Evolutionary conservation across 2,113 vertebrate genomes (phyloP), one percentile per base, ranked within the genome.

Genomic region (Butorides virescens): DNA sequence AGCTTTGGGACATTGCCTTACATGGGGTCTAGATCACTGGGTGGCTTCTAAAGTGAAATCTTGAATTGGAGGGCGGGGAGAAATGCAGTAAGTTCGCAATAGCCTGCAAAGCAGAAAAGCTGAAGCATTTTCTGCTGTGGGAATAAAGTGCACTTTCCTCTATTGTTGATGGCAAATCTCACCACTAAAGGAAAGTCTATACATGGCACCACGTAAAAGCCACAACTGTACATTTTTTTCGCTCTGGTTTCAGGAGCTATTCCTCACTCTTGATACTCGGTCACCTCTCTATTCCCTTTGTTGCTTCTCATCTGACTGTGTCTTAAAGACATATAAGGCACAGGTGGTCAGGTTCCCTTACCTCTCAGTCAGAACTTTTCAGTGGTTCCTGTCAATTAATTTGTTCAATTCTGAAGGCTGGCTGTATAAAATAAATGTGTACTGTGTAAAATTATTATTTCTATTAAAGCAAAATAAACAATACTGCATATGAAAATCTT

Each of bases 381-480:
- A 44, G 27, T 46, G 18, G 37, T 55, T 83, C 50, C 34, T 67
- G 17, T 61, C 75, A 95, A 92, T 80, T 52, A 67, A 76, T 91
- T 80, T 80, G 44, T 72, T 92, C 58, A 39, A 3, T 79, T 86
- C 1, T 3, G 37, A 94, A 88, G 32, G 12, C 11, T 62, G 19
- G 11, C 20, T 36, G 7, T 59, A 58, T 61, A 59, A 74, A 88
- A 75, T 73, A 83, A 86, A 86, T 47, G 21, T 34, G 34, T 34
- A 67, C 30, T 68, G 3, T 47, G 47, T 30, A 66, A 93, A 93
- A 59, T 58, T 1, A 56, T n/a, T 91, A 53, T 65, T 93, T 90
- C 44, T 68, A 83, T 32, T 73, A 86, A 78, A 86, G 42, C 14
- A 92, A 74, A 93, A 88, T 63, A 81, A 88, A 18, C 29, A 90